Conservation (phyloP, 2,888 invertebrate genomes). For the Eledona agricola region DNA sequence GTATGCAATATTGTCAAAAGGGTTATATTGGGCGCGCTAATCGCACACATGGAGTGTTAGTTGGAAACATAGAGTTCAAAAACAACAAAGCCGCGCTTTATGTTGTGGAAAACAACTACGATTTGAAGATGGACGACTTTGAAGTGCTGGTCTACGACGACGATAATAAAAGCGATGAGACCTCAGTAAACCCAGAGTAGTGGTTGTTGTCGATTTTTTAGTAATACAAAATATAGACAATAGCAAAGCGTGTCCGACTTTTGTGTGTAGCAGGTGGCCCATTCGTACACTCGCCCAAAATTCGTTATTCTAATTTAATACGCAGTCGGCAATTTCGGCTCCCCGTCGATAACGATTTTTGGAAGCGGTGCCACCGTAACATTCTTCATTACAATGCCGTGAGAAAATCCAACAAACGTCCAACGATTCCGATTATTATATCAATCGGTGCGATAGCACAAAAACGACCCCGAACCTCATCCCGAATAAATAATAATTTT, state of each 20-base stretch:
- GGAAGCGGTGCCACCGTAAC: constrained; percentile 25
- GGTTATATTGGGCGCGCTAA: background rate
- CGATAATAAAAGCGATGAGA: background rate
- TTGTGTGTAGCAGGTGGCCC: too few species aligned
- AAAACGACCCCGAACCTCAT: constrained; percentile 3
- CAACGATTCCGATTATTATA: constrained; percentile 7
- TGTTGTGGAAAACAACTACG: background rate
- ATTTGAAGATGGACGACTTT: background rate
- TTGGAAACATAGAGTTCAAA: constrained; percentile 2
- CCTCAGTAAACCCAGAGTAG: background rate
- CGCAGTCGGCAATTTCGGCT: constrained; percentile 34
- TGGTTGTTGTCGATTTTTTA: background rate
- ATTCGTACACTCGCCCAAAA: constrained; percentile 21
- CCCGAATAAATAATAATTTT: constrained; percentile 6
- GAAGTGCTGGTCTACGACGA: constrained; percentile 8
- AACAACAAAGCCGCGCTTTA: constrained; percentile 3
- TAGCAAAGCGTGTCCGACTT: too few species aligned
- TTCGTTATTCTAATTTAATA: constrained; percentile 33
- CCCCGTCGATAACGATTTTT: constrained; percentile 26
- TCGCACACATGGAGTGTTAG: background rate
- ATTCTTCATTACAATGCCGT: constrained; percentile 22
- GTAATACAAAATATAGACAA: too few species aligned
- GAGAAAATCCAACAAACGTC: constrained; percentile 19
- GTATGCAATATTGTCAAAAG: constrained; percentile 1
- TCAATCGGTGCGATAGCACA: constrained; percentile 8